These are phyloP conservation scores for Caenorhabditis brenneri DNA, from an alignment of 1,140 invertebrate genomes.

Conservation along the genomic window DNA sequence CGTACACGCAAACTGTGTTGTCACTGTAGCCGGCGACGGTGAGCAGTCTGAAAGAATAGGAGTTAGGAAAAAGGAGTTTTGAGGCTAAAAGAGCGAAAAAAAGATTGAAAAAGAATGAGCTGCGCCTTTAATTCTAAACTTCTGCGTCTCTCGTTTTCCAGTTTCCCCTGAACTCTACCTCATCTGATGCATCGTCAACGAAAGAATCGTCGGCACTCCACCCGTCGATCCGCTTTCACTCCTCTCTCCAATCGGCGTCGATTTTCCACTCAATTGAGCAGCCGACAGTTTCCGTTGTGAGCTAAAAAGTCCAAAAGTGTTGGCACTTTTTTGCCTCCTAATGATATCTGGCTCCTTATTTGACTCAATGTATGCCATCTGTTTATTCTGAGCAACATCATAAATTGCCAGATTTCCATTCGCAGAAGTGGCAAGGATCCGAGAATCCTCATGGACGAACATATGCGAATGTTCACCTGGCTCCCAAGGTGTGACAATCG, in stretches of 20 bases:
- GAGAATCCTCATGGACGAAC: slow-evolving; percentile 7
- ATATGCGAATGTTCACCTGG: not conserved
- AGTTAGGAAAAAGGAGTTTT: no score
- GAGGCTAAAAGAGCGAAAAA: no score
- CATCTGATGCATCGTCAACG: slow-evolving; percentile 31
- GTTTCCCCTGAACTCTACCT: no score
- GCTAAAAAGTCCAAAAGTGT: not conserved
- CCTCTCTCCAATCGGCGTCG: not conserved
- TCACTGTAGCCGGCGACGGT: slow-evolving; percentile 1
- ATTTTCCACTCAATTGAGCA: not conserved
- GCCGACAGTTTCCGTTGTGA: not conserved
- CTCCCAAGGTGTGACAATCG: not conserved
- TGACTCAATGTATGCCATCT: not conserved
- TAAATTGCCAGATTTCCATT: not conserved
- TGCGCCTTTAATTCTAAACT: no score
- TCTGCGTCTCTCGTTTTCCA: no score
- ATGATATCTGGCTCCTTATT: not conserved
- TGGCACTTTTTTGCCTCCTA: not conserved
- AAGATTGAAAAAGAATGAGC: no score
- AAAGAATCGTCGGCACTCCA: not conserved
- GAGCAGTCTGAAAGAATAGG: not conserved
- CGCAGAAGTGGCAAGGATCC: not conserved
- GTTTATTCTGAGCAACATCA: slow-evolving; percentile 13
- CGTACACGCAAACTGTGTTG: not conserved
- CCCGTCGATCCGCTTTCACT: no score